Evolutionary conservation across 2,797 vertebrate species (phyloP).

Genomic region (Pseudochaenichthys georgianus): DNA sequence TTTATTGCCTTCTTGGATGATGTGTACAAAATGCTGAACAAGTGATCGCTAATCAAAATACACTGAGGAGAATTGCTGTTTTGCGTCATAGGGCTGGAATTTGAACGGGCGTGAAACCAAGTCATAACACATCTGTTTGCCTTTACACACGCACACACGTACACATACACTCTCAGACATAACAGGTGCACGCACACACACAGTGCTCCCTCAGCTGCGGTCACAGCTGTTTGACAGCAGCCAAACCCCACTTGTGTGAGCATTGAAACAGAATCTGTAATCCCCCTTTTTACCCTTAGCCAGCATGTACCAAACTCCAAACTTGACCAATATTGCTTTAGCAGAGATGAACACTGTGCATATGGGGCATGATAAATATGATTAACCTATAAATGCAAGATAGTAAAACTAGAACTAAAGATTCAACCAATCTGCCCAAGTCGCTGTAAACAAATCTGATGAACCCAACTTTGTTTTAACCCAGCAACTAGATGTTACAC

Average conservation of each 20-base stretch:
- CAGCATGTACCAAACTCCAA: conserved; percentile 38
- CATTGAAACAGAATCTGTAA: conserved; percentile 44
- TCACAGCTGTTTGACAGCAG: conserved; percentile 62
- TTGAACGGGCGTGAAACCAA: conserved; percentile 62
- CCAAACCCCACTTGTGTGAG: conserved; percentile 47
- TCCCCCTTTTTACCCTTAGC: conserved; percentile 35
- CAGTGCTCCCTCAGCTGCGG: conserved; percentile 21
- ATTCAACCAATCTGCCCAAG: background rate
- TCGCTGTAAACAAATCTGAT: background rate
- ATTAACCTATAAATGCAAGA: conserved; percentile 19
- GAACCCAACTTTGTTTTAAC: background rate
- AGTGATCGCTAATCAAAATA: conserved; percentile 44
- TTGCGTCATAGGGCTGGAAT: conserved; percentile 48
- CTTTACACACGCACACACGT: background rate
- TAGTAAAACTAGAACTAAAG: background rate
- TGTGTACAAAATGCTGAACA: conserved; percentile 21
- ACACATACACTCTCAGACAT: background rate
- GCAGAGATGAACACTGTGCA: conserved; percentile 16
- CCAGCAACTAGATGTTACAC: background rate
- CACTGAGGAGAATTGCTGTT: conserved; percentile 13
- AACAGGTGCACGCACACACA: background rate
- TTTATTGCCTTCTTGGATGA: conserved; percentile 31
- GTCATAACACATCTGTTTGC: conserved; percentile 45
- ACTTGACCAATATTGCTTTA: conserved; percentile 31
- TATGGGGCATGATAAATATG: conserved; percentile 14